Evolutionary conservation across 2,113 vertebrate species (phyloP).

Genomic region (Centrocercus urophasianus): DNA sequence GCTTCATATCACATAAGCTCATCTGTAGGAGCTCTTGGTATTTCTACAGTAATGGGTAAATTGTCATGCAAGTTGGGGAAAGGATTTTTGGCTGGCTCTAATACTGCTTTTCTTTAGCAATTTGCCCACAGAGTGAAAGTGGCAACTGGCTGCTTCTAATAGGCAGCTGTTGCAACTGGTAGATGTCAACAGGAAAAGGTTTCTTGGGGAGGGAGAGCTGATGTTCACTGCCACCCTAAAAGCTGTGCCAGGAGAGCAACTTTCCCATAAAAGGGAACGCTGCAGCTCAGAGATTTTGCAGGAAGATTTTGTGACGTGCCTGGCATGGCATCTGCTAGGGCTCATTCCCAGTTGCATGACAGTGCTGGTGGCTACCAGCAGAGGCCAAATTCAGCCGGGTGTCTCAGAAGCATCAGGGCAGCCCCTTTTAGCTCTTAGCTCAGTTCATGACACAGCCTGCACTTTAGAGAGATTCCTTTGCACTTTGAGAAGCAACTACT

Average conservation of each 20-base stretch:
- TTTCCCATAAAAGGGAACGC: background rate
- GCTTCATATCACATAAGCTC: fast-evolving
- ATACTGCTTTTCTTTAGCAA: background rate
- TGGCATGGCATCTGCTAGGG: background rate
- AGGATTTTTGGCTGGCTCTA: background rate
- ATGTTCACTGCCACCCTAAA: background rate
- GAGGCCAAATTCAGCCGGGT: background rate
- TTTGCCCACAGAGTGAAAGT: background rate
- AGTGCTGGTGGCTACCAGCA: background rate
- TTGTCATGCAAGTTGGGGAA: background rate
- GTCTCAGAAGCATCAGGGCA: background rate
- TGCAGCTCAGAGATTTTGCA: background rate
- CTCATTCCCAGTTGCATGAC: background rate
- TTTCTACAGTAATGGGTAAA: background rate
- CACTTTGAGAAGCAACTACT: background rate
- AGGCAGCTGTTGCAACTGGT: background rate
- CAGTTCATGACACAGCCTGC: background rate
- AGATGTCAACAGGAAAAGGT: background rate
- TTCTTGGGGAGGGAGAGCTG: background rate
- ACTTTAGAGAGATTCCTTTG: background rate
- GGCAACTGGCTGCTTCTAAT: background rate
- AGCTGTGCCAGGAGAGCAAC: background rate
- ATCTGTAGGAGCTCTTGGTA: fast-evolving
- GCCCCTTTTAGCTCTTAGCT: background rate
- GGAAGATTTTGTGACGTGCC: background rate